Conservation (phyloP, 2,113 vertebrate species). For the Gymnocephalus cernua region DNA sequence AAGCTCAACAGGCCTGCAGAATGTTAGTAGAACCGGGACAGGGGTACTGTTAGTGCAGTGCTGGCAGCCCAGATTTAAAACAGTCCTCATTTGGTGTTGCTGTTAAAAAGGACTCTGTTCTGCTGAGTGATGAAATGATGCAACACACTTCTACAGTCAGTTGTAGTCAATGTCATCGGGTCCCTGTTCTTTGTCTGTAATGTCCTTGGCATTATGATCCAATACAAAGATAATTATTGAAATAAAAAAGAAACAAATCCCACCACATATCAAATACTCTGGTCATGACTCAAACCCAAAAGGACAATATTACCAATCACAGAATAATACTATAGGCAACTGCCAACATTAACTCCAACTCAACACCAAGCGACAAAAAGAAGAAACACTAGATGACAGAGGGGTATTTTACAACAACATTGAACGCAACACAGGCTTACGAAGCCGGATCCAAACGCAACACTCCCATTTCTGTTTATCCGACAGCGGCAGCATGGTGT, state of each 20-base stretch:
- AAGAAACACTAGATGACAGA: too few species aligned
- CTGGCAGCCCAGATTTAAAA: conserved; percentile 25
- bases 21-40: conserved; percentile 38
- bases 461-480: too few species aligned
- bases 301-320: conserved; percentile 8
- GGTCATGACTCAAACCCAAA: background rate
- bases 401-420: too few species aligned
- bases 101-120: conserved; percentile 8
- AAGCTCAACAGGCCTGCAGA: conserved; percentile 43
- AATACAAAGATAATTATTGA: conserved; percentile 1
- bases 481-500: too few species aligned
- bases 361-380: background rate
- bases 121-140: conserved; percentile 11
- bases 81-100: conserved; percentile 6
- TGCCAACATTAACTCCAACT: background rate
- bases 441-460: too few species aligned
- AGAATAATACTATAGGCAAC: background rate
- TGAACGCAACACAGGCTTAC: too few species aligned
- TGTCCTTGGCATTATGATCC: background rate
- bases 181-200: background rate
- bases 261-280: background rate
- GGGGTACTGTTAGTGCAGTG: conserved; percentile 21
- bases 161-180: background rate
- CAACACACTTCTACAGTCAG: background rate
- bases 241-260: background rate